These are phyloP conservation scores for Odocoileus virginianus DNA, from an alignment of 2,113 vertebrate genomes.

Conservation along the genomic window DNA sequence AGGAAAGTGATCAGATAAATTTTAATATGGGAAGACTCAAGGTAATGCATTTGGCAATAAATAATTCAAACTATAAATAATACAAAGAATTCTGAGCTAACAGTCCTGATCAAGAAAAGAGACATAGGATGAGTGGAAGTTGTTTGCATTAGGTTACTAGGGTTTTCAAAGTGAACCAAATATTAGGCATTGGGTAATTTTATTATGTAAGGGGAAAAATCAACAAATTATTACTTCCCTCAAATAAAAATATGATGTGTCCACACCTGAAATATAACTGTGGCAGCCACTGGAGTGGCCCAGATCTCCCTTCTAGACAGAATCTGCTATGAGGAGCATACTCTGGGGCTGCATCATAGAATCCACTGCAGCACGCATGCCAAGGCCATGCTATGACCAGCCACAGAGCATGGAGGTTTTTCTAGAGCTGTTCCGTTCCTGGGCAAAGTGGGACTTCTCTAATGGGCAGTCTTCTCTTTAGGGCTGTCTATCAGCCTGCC, in stretches of 20 bases:
- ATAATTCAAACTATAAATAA: constrained; percentile 46
- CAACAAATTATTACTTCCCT: background rate
- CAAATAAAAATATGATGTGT: background rate
- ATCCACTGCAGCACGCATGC: background rate
- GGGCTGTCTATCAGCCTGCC: background rate
- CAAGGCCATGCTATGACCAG: background rate
- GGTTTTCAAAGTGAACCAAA: background rate
- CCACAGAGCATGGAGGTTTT: background rate
- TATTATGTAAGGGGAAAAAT: background rate
- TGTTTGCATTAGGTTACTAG: background rate
- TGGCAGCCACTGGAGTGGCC: no score
- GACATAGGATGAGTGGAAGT: background rate
- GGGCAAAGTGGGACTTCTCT: background rate
- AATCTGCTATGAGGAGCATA: background rate
- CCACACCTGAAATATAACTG: background rate
- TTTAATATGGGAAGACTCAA: constrained; percentile 22
- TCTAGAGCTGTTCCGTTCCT: background rate
- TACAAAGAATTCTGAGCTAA: constrained; percentile 16
- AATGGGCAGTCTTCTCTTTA: background rate
- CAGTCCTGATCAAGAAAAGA: background rate
- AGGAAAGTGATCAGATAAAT: background rate
- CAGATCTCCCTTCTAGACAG: background rate
- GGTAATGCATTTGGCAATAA: constrained; percentile 36
- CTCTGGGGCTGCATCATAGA: no score
- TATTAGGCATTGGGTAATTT: background rate